Base-by-base conservation (phyloP, 2,113 vertebrate genomes). In the Setophaga petechia region DNA sequence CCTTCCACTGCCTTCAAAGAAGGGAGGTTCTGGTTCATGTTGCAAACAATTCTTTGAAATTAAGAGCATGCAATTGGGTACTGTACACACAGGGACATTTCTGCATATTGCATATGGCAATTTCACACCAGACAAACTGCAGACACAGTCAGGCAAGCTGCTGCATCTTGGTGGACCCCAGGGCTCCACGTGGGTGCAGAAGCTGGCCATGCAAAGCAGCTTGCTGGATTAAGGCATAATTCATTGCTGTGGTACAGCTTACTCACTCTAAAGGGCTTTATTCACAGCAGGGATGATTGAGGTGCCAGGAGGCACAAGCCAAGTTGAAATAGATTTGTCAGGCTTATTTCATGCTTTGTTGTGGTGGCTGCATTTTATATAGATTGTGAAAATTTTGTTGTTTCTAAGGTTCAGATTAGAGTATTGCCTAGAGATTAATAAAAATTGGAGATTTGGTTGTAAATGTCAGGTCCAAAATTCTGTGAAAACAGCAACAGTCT, bases 271-370 rank as follows among this genome's bases (percentile, higher is more conserved):
- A 96, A 95, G 74, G 89, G 61, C 65, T 92, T 94, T 94, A 80
- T 65, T 82, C 84, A 90, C 80, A 95, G 89, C 76, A 92, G 91
- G 86, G 86, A 95, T 81, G 90, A 77, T 82, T 94, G 80, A 81
- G 83, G 80, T 84, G 86, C 93, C 1, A 1, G 83, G 37, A 94
- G 95, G 94, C 83, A 93, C 35, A 44, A 94, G 89, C 61, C 89
- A 72, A 95, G 35, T 35, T 69, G 46, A 86, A 94, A 86, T 77
- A 90, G 63, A 88, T 90, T 90, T 77, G 73, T 89, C 74, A 87
- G 66, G 80, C 76, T 93, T 93, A 71, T 90, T 93, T 92, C 21
- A 23, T 87, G 84, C 69, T 65, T 92, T 82, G 80, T 82, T 87
- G 83, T 69, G 88, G 77, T 8, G 3, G 49, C 84, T 89, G 41